Evolutionary conservation across 2,888 invertebrate genomes (phyloP).

Genomic region (Deroplatys truncata): DNA sequence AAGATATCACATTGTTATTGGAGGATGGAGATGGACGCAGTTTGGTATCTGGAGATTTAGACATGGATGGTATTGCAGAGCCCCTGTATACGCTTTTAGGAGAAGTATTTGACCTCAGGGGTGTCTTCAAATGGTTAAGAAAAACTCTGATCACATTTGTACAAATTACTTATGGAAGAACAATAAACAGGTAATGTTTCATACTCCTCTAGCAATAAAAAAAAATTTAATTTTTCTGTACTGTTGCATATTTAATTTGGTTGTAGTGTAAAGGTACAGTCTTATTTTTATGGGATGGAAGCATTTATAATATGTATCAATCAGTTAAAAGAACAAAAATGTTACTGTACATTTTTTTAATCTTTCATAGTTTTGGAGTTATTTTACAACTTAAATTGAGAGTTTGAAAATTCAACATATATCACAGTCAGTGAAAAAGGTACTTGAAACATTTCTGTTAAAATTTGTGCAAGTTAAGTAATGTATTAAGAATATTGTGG

Average conservation of each 20-base stretch:
- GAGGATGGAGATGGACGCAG: constrained; percentile 52
- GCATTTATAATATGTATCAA: no score
- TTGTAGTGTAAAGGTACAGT: no score
- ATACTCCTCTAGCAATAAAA: not conserved
- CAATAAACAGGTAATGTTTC: constrained; percentile 62
- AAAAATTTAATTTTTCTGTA: not conserved
- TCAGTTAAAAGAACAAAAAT: no score
- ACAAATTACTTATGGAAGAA: constrained; percentile 86
- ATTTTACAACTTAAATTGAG: no score
- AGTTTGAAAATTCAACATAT: no score
- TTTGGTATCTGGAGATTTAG: constrained; percentile 40
- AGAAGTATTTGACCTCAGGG: constrained; percentile 86
- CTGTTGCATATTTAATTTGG: not conserved
- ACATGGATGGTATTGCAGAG: constrained; percentile 83
- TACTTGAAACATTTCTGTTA: no score
- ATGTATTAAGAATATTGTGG: no score
- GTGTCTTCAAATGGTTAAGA: constrained; percentile 82
- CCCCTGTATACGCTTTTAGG: constrained; percentile 82
- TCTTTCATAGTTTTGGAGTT: no score
- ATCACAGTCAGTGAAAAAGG: no score
- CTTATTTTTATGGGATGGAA: no score
- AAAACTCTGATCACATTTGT: constrained; percentile 87
- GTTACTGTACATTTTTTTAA: no score
- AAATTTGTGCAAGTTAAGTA: no score
- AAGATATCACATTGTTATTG: constrained; percentile 74